A percentile compares a stretch with the other conserved stretches of the same genome.
These are phyloP conservation scores for Geophilus truncorum DNA, from an alignment of 2,888 invertebrate genomes.

Conservation along the genomic window DNA sequence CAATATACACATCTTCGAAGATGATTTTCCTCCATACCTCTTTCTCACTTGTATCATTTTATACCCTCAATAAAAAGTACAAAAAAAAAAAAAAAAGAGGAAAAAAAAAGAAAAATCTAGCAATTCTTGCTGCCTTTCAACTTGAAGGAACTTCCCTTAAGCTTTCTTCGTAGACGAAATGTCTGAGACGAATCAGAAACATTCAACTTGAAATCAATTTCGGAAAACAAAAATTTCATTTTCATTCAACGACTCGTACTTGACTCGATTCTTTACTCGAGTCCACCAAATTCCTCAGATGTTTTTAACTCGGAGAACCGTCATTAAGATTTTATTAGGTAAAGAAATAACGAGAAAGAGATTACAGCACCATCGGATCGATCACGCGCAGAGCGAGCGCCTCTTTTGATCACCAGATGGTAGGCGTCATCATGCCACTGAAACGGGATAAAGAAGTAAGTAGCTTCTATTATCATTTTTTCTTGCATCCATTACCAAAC, in stretches of 20 bases:
- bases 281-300: not conserved
- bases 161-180: not conserved
- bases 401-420: conserved; percentile 11
- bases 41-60: conserved; percentile 6
- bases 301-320: not conserved
- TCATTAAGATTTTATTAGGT: conserved; percentile 14
- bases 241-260: not conserved
- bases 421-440: not conserved
- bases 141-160: not conserved
- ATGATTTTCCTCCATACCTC: not conserved
- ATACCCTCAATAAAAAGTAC: not conserved
- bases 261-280: not conserved
- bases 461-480: not conserved
- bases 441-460: not conserved
- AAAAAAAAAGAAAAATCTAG: not conserved
- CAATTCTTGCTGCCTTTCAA: not conserved
- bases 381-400: not conserved
- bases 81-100: not conserved
- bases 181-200: not conserved
- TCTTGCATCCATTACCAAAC: not conserved
- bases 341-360: conserved; percentile 7
- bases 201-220: not conserved
- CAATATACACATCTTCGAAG: not conserved
- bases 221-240: not conserved
- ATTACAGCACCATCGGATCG: not conserved